A percentile compares a stretch with the other conserved stretches of the same genome.
phyloP scores from a whole-genome alignment of 2,797 vertebrate species.

The Notolepis coatsorum region DNA sequence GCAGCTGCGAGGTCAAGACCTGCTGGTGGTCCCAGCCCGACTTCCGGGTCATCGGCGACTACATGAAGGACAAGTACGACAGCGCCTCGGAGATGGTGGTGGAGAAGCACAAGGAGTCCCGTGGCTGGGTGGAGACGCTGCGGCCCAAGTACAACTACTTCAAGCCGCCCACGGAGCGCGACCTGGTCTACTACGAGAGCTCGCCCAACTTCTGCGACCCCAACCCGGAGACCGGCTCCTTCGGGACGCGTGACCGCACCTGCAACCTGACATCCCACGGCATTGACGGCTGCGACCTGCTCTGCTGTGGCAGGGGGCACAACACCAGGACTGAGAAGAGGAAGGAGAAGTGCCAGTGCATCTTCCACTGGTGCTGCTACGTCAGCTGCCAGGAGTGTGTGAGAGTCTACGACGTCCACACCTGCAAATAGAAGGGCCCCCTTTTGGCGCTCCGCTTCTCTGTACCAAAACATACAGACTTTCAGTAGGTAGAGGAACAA shows the following conservation, averaged over 20 bases:
- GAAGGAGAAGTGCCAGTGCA: constrained; percentile 96
- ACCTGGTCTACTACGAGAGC: constrained; percentile 96
- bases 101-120: constrained; percentile 96
- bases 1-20: constrained; percentile 98
- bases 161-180: constrained; percentile 94
- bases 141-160: constrained; percentile 95
- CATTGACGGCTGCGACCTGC: constrained; percentile 96
- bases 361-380: constrained; percentile 99
- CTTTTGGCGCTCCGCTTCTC: neutral
- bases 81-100: constrained; percentile 98
- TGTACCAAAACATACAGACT: constrained; percentile 49
- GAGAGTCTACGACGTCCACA: constrained; percentile 94
- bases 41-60: constrained; percentile 94
- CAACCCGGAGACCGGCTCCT: constrained; percentile 94
- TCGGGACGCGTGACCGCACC: constrained; percentile 92
- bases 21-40: constrained; percentile 99
- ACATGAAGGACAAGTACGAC: constrained; percentile 99
- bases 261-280: constrained; percentile 97
- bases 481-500: constrained; percentile 25
- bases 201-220: constrained; percentile 98
- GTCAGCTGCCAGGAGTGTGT: constrained; percentile 98
- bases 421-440: constrained; percentile 88
- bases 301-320: constrained; percentile 97
- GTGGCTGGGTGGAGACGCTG: constrained; percentile 97
- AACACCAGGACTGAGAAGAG: constrained; percentile 94